Evolutionary conservation across 2,888 invertebrate genomes (phyloP), one percentile per base, ranked within the genome.

Genomic region (Diarsia dahlii): DNA sequence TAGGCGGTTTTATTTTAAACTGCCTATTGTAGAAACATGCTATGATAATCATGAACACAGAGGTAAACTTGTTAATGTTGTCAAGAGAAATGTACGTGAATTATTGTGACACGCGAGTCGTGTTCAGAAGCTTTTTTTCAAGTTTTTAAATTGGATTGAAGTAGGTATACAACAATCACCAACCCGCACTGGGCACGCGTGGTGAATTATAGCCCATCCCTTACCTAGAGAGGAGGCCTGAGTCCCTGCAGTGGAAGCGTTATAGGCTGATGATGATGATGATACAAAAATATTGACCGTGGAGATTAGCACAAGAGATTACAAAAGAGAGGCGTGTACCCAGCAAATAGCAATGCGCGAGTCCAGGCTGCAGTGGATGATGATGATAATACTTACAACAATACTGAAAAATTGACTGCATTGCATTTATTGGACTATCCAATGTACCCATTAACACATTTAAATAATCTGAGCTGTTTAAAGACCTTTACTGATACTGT

Each of bases 21-120:
- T 72, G 71, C 74, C 83, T 70, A 83, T 86, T 88, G 78, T 88
- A 74, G 63, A 50, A 52, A 39, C 48, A 4, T 54, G 58, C 76
- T 71, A 72, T 66, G 62, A 45, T 71, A 65, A 64, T 71, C 48
- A 15, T 13, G n/a, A 20, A 46, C 50, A 52, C 34, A 52, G 39
- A 54, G 8, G 23, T 20, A 20, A 34, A 28, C 48, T 48, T 56
- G 72, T 50, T 13, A 45, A 48, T 15, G 15, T 34, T 52, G 48
- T 62, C 52, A 71, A 23, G 45, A 58, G 46, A 39, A 39, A 28
- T 15, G n/a, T 15, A 15, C 58, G 28, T 58, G 58, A 28, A 15
- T 58, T 4, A 54, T 23, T 56, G 28, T 28, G 28, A 58, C 45
- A 76, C 15, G 45, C 13, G 13, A 62, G 9, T 28, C 58, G 28